Evolutionary conservation across 2,113 vertebrate genomes (phyloP).

Genomic region (Orcinus orca): DNA sequence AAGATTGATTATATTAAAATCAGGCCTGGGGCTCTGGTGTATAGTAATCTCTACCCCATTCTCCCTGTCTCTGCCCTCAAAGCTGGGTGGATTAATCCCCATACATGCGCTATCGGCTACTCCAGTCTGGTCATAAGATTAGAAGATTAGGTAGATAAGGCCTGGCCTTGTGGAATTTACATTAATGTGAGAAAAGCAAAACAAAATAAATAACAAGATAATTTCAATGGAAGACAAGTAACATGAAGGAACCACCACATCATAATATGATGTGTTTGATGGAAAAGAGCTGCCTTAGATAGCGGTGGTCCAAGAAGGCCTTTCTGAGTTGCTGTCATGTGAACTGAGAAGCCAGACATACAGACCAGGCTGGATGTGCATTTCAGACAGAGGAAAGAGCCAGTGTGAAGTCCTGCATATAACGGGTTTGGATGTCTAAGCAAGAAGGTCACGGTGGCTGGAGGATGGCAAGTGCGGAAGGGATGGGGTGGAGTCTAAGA

Average conservation of each 20-base stretch:
- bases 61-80: not conserved
- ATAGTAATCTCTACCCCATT: not conserved
- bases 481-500: too few relatives aligned
- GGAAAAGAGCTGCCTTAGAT: not conserved
- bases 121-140: not conserved
- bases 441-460: not conserved
- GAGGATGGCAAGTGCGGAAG: fast-evolving
- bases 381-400: not conserved
- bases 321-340: not conserved
- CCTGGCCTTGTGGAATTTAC: not conserved
- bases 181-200: not conserved
- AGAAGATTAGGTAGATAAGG: not conserved
- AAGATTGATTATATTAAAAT: not conserved
- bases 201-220: not conserved
- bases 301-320: not conserved
- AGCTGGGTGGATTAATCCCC: not conserved
- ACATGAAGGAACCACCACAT: not conserved
- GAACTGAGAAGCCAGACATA: not conserved
- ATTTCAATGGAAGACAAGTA: not conserved
- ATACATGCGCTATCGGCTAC: not conserved
- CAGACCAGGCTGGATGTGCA: not conserved
- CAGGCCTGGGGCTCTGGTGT: not conserved
- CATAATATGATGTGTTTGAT: not conserved
- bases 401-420: not conserved
- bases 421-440: not conserved